Base-by-base conservation (phyloP, 2,113 vertebrate species). In the Triplophysa siluroides region DNA sequence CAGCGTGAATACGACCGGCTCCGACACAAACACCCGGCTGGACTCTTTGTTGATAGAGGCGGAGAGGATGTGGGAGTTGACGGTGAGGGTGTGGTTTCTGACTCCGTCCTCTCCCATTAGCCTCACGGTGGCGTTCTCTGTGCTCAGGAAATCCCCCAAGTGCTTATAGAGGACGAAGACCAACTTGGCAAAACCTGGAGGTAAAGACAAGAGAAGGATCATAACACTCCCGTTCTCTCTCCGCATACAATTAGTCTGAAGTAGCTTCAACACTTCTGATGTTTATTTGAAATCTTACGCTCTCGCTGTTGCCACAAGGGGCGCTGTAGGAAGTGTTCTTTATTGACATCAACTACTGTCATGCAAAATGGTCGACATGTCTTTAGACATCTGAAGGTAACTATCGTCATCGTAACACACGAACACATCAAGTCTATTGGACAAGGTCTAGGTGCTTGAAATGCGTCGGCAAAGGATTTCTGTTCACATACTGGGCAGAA, bases 41-140 rank as follows among this genome's bases (percentile, higher is more conserved):
- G 97, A 99, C 90, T 99, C 97, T 88, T 99, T 99, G 90, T 98
- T 99, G 89, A 99, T 96, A 33, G 98, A 98, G 74, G 97, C 96
- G 0, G 98, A 96, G 81, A 99, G 96, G 92, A 99, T 95, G 85
- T 98, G 95, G 3, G 98, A 99, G 92, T 99, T 99, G 87, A 99
- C 97, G 0, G 97, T 96, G 2, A 99, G 94, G 0, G 97, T 96
- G 87, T 93, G 95, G 89, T 98, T 99, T 70, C 92, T 94, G 62
- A 93, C 93, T n/a, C 77, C 88, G 16, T 90, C 88, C 75, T 98
- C 96, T 0, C 91, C 89, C 73, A 92, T 91, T 12, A 96, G 87
- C 85, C 95, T 95, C 83, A 99, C 94, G 11, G 97, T 98, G 75
- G 96, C 95, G 1, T 99, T 99, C 88, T 99, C 98, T 0, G 96